phyloP scores from a whole-genome alignment of 2,113 vertebrate species.

The Pelmatolapia mariae region DNA sequence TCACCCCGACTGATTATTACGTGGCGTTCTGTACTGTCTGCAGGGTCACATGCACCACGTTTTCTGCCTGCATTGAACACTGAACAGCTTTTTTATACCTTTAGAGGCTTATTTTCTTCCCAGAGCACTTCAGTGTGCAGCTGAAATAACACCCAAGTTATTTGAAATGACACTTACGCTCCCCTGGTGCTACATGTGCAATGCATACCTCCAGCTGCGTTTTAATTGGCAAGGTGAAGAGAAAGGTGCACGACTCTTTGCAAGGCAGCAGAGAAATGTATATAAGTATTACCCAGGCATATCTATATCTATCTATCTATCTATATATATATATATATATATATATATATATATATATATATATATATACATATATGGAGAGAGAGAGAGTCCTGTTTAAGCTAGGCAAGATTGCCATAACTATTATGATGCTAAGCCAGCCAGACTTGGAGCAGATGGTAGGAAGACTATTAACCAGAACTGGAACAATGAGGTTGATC shows the following conservation, averaged over 20 bases:
- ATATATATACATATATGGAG: accelerated
- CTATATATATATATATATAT: no score
- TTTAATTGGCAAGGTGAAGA: neutral
- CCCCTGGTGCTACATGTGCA: neutral
- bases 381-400: neutral
- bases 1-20: neutral
- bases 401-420: neutral
- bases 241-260: neutral
- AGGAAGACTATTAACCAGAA: conserved; percentile 12
- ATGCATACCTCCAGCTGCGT: neutral
- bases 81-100: neutral
- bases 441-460: conserved; percentile 45
- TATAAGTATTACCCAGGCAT: neutral
- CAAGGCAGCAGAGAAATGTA: neutral
- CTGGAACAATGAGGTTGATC: conserved; percentile 43
- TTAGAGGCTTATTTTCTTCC: neutral
- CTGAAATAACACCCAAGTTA: neutral
- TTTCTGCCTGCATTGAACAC: neutral
- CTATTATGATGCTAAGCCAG: neutral
- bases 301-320: neutral
- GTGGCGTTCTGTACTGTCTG: neutral
- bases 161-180: neutral
- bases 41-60: neutral
- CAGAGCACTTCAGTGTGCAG: neutral
- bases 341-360: no score